Evolutionary conservation across 2,797 vertebrate species (phyloP).

Genomic region (Astyanax mexicanus): DNA sequence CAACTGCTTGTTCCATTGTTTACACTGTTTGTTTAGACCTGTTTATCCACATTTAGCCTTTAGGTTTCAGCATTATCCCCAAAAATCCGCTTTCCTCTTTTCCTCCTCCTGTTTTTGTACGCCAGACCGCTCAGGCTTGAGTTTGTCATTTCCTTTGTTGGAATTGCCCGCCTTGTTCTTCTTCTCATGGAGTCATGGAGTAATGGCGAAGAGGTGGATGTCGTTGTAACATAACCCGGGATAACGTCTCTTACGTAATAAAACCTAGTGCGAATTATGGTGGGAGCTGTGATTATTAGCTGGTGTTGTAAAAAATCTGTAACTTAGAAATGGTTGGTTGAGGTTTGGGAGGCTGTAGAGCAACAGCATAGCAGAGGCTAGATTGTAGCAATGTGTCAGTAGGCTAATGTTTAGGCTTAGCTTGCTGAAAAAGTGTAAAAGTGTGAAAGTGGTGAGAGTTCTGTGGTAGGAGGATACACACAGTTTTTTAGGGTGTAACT

Average conservation of each 20-base stretch:
- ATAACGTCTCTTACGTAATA: background rate
- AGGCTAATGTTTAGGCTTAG: background rate
- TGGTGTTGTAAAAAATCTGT: background rate
- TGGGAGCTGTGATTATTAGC: no score
- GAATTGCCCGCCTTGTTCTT: constrained; percentile 55
- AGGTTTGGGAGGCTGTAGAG: no score
- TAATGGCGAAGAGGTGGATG: constrained; percentile 22
- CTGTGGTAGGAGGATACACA: background rate
- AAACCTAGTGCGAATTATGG: background rate
- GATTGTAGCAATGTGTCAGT: background rate
- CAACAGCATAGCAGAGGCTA: background rate
- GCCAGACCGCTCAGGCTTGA: constrained; percentile 26
- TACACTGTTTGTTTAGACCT: no score
- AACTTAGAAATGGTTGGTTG: background rate
- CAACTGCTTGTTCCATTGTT: background rate
- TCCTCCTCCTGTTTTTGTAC: constrained; percentile 5
- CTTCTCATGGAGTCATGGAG: no score
- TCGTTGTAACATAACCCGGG: background rate
- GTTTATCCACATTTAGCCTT: no score
- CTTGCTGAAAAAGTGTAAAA: background rate
- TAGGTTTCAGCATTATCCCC: background rate
- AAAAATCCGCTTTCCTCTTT: background rate
- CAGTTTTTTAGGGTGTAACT: background rate
- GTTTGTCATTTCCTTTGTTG: constrained; percentile 65
- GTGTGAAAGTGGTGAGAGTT: background rate